phyloP scores from a whole-genome alignment of 2,888 invertebrate species.

The Fissipunctia ypsillon region DNA sequence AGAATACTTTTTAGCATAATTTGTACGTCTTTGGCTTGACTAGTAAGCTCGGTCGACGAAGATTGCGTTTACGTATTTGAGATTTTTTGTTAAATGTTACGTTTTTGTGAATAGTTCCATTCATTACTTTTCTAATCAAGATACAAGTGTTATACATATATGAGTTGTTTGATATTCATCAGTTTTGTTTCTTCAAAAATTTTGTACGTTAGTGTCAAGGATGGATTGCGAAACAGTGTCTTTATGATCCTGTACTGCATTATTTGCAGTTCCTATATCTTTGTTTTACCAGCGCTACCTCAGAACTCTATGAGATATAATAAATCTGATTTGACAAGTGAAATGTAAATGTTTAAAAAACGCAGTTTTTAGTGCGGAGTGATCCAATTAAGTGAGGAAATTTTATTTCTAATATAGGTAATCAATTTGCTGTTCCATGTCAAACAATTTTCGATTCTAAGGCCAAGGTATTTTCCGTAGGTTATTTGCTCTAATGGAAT shows the following conservation, averaged over 20 bases:
- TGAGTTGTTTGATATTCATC: neutral
- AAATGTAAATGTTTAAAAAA: neutral
- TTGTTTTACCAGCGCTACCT: neutral
- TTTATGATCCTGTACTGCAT: neutral
- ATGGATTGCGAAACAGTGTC: neutral
- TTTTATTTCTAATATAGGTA: neutral
- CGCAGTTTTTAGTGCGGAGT: neutral
- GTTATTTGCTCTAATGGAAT: neutral
- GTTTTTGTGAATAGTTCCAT: neutral
- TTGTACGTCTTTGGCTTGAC: neutral
- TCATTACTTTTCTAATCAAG: neutral
- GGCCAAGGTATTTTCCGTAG: neutral
- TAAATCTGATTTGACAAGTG: neutral
- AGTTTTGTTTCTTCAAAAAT: neutral
- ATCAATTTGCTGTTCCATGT: neutral
- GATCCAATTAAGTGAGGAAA: neutral
- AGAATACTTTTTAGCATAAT: neutral
- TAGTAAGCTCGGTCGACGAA: neutral
- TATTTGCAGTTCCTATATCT: neutral
- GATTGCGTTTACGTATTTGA: neutral
- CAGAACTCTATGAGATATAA: neutral
- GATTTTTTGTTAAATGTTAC: neutral
- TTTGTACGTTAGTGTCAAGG: neutral
- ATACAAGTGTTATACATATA: neutral
- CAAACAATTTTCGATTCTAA: neutral